Evolutionary conservation across 2,888 invertebrate species (phyloP).

Genomic region (Aelia acuminata): DNA sequence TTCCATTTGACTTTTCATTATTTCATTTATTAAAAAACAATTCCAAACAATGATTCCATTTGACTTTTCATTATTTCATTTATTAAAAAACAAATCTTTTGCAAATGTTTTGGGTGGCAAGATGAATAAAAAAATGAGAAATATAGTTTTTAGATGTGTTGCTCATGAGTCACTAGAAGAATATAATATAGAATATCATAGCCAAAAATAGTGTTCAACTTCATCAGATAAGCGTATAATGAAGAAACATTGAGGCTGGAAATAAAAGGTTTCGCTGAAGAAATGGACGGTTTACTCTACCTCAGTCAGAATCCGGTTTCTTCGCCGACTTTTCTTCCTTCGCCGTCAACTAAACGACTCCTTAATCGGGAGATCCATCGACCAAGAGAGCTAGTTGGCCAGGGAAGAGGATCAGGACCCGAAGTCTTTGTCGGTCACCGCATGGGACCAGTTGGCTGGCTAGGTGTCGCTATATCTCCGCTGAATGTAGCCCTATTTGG

Average conservation of each 20-base stretch:
- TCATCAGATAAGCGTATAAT: neutral
- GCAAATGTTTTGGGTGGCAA: too few relatives aligned
- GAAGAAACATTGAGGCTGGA: neutral
- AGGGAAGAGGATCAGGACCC: neutral
- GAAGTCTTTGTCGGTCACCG: neutral
- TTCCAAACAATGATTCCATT: too few relatives aligned
- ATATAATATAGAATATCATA: too few relatives aligned
- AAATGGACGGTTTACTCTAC: neutral
- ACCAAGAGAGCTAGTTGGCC: neutral
- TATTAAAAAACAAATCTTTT: too few relatives aligned
- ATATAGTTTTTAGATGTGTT: neutral
- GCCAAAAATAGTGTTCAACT: neutral
- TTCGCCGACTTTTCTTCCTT: neutral
- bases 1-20: neutral
- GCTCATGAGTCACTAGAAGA: neutral
- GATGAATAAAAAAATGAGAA: too few relatives aligned
- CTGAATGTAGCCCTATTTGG: neutral
- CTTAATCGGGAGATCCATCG: neutral
- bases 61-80: too few relatives aligned
- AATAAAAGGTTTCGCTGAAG: neutral
- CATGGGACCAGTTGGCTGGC: neutral
- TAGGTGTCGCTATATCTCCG: constrained; percentile 6
- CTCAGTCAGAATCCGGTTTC: neutral
- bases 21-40: too few relatives aligned
- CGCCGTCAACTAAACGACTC: neutral